Base-by-base conservation (phyloP, 2,888 invertebrate species). In the Calameuta filiformis region DNA sequence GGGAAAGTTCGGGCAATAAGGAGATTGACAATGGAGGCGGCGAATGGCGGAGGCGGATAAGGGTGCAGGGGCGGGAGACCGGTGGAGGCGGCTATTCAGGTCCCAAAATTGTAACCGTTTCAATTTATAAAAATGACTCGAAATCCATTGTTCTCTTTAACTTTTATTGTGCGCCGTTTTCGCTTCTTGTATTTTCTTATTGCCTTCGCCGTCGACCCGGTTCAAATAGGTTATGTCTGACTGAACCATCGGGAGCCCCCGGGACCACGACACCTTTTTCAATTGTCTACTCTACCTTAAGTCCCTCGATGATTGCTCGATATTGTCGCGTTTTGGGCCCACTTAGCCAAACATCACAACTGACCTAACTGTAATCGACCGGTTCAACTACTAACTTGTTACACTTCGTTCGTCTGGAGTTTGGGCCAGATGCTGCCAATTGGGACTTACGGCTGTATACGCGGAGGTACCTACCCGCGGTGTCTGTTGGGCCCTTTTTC, bases 221-320 rank as follows among this genome's bases (percentile, higher is more conserved):
- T 56, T 23, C 23, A 15, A 56, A 56, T 56, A 56, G 56, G 56
- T 56, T 56, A 56, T 56, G 56, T 56, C 56, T 23, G 56, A 56
- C 56, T 56, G 56, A 56, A 56, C 56, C 56, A 56, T 56, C 56
- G 0, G 56, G 56, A 23, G 56, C 56, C 23, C 0, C 56, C 23
- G 56, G 56, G 56, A 56, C 56, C 56, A 56, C 56, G 56, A 56
- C 56, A 23, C 56, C 56, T 56, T 56, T 56, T 23, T 23, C 56
- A 56, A 56, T 56, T 56, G 56, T 56, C 56, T 56, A 23, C 23
- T 56, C 23, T 56, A 56, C 56, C 56, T 56, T 56, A 56, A 23
- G 56, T 23, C 76, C 12, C 77, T 79, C 79, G 75, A 83, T 86
- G 77, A 86, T 85, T 83, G 83, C 82, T 85, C 83, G 75, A 83